Base-by-base conservation (phyloP, 2,113 vertebrate species). In the Lophius piscatorius region DNA sequence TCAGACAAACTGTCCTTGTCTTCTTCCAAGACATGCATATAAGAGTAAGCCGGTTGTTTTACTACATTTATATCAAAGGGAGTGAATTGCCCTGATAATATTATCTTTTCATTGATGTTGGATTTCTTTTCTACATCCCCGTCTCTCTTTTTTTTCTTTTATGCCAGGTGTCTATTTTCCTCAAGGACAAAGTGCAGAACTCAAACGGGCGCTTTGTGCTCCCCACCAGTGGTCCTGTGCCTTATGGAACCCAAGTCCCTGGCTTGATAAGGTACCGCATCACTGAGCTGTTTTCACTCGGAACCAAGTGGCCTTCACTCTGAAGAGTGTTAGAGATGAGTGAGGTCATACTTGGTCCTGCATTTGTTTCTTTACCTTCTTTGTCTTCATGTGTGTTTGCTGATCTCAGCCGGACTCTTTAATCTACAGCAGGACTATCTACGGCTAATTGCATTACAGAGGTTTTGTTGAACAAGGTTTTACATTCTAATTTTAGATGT, bases 11-110 rank as follows among this genome's bases (percentile, higher is more conserved):
- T 0, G 92, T 99, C 54, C 95, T 99, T 21, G 86, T 93, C 77
- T 99, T 99, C 85, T 99, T 99, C 80, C 97, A 99, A 88, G 97
- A 99, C 82, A 95, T 99, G 93, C 97, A 99, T 55, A 98, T 99
- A 78, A 89, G 97, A 89, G 97, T 98, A 89, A 94, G 94, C 74
- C 22, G 4, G 12, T 52, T 5, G 4, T 36, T 16, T 38, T 35
- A 9, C 7, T 1, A 13, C 2, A 33, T 56, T 40, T 48, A 4
- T 17, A 4, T 1, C 7, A 1, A n/a, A n/a, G 20, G 2, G 18
- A 21, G 24, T 20, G 10, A 13, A 12, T 28, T 1, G 3, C 41
- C 9, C n/a, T 28, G 17, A 33, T 47, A 14, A n/a, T 9, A 8
- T 14, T 2, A 0, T 42, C 11, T 34, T 33, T 23, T 28, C 1